Conservation (phyloP, 2,113 vertebrate genomes). For the Toxostoma redivivum region DNA sequence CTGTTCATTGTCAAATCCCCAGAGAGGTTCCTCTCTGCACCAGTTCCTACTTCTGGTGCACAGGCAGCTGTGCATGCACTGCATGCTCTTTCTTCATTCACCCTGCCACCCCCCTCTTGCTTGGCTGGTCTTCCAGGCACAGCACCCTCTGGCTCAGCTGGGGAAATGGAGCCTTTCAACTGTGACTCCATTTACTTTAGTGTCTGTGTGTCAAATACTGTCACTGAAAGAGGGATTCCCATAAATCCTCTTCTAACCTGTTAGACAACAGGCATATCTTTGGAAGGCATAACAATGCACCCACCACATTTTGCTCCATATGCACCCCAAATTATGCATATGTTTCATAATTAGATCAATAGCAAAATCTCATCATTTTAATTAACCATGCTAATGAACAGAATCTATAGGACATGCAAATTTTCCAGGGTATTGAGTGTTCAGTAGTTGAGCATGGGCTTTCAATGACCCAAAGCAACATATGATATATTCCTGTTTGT, state of each 20-base stretch:
- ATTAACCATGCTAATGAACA: conserved; percentile 25
- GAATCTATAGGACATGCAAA: conserved; percentile 31
- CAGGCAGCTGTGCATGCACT: background rate
- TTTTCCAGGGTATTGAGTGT: conserved; percentile 8
- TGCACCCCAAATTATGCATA: background rate
- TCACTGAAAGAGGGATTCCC: background rate
- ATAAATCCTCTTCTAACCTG: background rate
- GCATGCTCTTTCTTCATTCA: background rate
- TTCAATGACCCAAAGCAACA: conserved; percentile 51
- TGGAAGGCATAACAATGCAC: background rate
- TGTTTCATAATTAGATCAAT: conserved; percentile 42
- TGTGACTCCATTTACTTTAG: background rate
- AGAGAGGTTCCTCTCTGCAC: background rate
- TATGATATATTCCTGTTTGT: conserved; percentile 31
- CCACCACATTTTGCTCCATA: background rate
- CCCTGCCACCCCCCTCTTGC: background rate
- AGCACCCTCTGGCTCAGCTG: conserved; percentile 9
- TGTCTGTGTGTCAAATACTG: background rate
- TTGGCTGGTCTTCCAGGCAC: background rate
- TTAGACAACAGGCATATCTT: background rate
- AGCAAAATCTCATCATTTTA: conserved; percentile 27
- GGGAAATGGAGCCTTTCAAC: background rate
- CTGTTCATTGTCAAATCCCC: conserved; percentile 14
- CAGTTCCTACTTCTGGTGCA: background rate
- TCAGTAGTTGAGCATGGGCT: background rate